Evolutionary conservation across 2,113 vertebrate species (phyloP).

Genomic region (Rana temporaria): DNA sequence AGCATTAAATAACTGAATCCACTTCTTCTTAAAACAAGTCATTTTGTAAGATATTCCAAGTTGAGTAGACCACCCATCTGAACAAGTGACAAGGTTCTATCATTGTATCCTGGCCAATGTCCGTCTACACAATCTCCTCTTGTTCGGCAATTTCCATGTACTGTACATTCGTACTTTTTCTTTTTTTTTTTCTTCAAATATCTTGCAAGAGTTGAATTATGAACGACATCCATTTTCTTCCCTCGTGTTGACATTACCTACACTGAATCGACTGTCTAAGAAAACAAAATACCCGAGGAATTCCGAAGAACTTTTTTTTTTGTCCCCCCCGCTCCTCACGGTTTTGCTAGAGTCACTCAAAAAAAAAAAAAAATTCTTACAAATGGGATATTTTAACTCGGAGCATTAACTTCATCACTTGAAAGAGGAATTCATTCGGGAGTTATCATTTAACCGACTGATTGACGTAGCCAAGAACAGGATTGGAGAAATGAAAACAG

Average conservation of each 20-base stretch:
- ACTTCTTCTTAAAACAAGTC: too few relatives aligned
- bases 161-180: not conserved
- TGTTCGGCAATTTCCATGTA: not conserved
- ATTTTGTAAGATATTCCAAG: too few relatives aligned
- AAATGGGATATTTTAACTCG: conserved; percentile 60
- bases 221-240: conserved; percentile 26
- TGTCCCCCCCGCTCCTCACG: not conserved
- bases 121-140: conserved; percentile 16
- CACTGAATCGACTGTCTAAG: conserved; percentile 52
- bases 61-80: conserved; percentile 10
- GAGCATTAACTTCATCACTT: conserved; percentile 69
- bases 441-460: conserved; percentile 66
- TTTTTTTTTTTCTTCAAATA: conserved; percentile 5
- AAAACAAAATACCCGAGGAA: conserved; percentile 49
- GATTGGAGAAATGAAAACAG: conserved; percentile 63
- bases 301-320: rapidly evolving
- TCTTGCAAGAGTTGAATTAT: conserved; percentile 35
- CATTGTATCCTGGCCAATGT: conserved; percentile 4
- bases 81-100: conserved; percentile 19
- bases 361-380: too few relatives aligned
- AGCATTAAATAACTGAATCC: too few relatives aligned
- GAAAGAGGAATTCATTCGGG: conserved; percentile 54
- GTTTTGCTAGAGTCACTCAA: conserved; percentile 53
- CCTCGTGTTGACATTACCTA: conserved; percentile 45
- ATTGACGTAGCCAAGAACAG: conserved; percentile 67